A percentile compares a stretch with the other conserved stretches of the same genome.
Evolutionary conservation across 1,140 invertebrate genomes (phyloP).

Genomic region (Macrosteles quadrilineatus): DNA sequence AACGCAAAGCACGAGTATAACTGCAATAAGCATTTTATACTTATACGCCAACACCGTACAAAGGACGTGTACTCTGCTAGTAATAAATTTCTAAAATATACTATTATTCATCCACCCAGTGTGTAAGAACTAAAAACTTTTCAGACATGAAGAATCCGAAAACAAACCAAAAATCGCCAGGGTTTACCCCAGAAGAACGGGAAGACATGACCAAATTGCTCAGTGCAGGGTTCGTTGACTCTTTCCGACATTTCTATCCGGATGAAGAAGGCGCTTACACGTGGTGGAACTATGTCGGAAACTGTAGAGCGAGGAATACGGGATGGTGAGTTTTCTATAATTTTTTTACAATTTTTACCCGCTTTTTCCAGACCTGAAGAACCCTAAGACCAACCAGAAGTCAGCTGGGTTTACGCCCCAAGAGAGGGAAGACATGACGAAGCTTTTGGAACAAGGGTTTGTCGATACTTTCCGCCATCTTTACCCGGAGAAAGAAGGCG

Average conservation of each 20-base stretch:
- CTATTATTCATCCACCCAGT: no score
- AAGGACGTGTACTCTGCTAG: no score
- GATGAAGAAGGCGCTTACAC: constrained; percentile 82
- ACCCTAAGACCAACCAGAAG: constrained; percentile 92
- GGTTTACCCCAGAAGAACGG: constrained; percentile 93
- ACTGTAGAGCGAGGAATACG: constrained; percentile 82
- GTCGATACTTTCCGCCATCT: constrained; percentile 87
- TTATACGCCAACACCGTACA: no score
- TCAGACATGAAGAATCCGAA: constrained; percentile 94
- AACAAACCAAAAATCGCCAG: constrained; percentile 89
- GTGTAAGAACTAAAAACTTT: no score
- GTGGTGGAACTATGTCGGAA: constrained; percentile 91
- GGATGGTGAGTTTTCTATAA: constrained; percentile 73
- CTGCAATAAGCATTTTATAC: no score
- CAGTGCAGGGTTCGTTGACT: constrained; percentile 78
- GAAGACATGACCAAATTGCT: constrained; percentile 89
- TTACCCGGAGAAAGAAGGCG: constrained; percentile 80
- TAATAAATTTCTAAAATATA: no score
- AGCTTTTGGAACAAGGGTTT: constrained; percentile 76
- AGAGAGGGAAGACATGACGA: constrained; percentile 88
- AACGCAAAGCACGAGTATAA: no score
- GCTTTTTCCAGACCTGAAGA: constrained; percentile 75
- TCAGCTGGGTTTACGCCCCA: constrained; percentile 95
- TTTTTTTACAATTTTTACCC: not conserved
- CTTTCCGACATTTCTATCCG: constrained; percentile 86